A percentile compares a stretch with the other conserved stretches of the same genome.
Conservation (phyloP, 2,888 invertebrate genomes). For the Teinopalpus imperialis region DNA sequence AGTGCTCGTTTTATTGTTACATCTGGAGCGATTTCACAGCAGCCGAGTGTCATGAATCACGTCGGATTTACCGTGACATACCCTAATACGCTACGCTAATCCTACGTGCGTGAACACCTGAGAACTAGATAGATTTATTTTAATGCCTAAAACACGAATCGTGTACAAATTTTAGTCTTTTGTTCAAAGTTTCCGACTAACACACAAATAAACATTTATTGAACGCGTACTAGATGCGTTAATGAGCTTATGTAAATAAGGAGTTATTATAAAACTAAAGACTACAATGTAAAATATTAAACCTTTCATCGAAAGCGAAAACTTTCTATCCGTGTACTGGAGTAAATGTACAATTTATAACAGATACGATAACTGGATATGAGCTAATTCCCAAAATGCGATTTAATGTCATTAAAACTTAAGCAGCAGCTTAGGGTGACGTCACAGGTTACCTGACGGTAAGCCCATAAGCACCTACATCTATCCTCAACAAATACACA, state of each 20-base stretch:
- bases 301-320: not conserved
- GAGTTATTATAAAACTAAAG: not conserved
- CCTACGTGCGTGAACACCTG: conserved; percentile 26
- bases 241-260: not conserved
- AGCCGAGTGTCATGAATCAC: conserved; percentile 24
- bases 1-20: conserved; percentile 30
- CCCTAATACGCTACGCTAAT: conserved; percentile 10
- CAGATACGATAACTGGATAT: too few relatives aligned
- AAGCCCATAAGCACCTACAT: too few relatives aligned
- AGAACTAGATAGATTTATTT: conserved; percentile 39
- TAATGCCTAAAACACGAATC: conserved; percentile 50
- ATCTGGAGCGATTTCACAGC: conserved; percentile 36
- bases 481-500: too few relatives aligned
- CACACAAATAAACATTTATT: conserved; percentile 35
- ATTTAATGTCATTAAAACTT: too few relatives aligned
- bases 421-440: too few relatives aligned
- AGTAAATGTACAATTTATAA: too few relatives aligned
- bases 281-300: not conserved
- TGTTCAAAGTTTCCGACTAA: conserved; percentile 23
- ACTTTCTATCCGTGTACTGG: too few relatives aligned
- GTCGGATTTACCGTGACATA: conserved; percentile 14
- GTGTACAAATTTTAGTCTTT: conserved; percentile 17
- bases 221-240: not conserved
- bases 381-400: too few relatives aligned
- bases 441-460: too few relatives aligned